Evolutionary conservation across 1,140 invertebrate species (phyloP).

Genomic region (Coelopa frigida): DNA sequence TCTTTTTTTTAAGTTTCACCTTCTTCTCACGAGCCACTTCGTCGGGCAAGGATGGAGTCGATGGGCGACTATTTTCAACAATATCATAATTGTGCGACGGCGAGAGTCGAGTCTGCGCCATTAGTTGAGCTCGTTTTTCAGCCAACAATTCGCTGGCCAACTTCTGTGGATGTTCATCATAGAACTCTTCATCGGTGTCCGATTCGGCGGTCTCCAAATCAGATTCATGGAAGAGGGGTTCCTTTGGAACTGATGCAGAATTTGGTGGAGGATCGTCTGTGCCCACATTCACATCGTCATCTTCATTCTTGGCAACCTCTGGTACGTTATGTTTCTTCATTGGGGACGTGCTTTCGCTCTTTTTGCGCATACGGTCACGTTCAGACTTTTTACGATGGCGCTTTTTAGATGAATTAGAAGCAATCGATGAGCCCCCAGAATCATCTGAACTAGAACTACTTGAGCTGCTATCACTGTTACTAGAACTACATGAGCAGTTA

Average conservation of each 20-base stretch:
- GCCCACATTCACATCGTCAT: conserved; percentile 14
- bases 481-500: conserved; percentile 59
- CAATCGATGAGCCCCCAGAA: conserved; percentile 47
- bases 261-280: conserved; percentile 16
- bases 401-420: conserved; percentile 20
- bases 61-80: conserved; percentile 52
- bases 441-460: conserved; percentile 61
- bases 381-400: conserved; percentile 20
- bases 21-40: conserved; percentile 43
- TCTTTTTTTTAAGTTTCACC: conserved; percentile 52
- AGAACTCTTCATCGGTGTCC: conserved; percentile 79
- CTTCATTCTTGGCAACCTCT: conserved; percentile 14
- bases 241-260: conserved; percentile 15
- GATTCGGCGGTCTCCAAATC: conserved; percentile 76
- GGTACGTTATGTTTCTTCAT: conserved; percentile 10
- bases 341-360: conserved; percentile 30
- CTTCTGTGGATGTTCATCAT: conserved; percentile 70
- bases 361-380: conserved; percentile 17
- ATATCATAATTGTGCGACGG: conserved; percentile 55
- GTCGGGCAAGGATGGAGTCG: conserved; percentile 49
- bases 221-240: conserved; percentile 55
- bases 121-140: conserved; percentile 64
- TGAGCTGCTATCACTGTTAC: conserved; percentile 48
- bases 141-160: conserved; percentile 60
- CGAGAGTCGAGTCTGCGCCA: conserved; percentile 52